phyloP scores from a whole-genome alignment of 2,888 invertebrate genomes.

The Urechis unicinctus region DNA sequence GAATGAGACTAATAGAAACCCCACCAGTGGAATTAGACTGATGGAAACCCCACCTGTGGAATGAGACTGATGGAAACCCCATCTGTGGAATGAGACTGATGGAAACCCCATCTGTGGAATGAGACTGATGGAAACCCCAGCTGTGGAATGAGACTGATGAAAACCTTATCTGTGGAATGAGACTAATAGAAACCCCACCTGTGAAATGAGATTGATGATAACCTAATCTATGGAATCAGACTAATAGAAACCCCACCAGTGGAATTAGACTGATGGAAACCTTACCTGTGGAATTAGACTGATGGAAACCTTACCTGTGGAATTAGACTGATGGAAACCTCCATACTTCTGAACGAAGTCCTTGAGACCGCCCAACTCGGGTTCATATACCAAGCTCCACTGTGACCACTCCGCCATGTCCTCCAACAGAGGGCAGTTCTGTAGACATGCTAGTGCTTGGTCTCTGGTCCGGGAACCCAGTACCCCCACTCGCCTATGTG shows the following conservation, averaged over 20 bases:
- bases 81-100: too few species aligned
- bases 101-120: too few species aligned
- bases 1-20: too few species aligned
- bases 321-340: constrained; percentile 22
- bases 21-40: too few species aligned
- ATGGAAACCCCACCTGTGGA: too few species aligned
- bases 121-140: too few species aligned
- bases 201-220: background rate
- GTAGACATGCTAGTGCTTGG: constrained; percentile 38
- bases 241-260: constrained; percentile 2
- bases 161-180: too few species aligned
- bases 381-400: constrained; percentile 43
- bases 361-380: constrained; percentile 39
- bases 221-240: too few species aligned
- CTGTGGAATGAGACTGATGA: too few species aligned
- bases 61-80: too few species aligned
- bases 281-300: too few species aligned
- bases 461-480: constrained; percentile 38
- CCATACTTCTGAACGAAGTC: constrained; percentile 44
- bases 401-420: constrained; percentile 40
- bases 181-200: too few species aligned
- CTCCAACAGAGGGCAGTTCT: constrained; percentile 42
- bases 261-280: constrained; percentile 19
- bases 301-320: constrained; percentile 5
- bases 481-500: constrained; percentile 28